These are phyloP conservation scores for Delichon dasypus DNA, from an alignment of 2,797 vertebrate genomes.

Conservation along the genomic window DNA sequence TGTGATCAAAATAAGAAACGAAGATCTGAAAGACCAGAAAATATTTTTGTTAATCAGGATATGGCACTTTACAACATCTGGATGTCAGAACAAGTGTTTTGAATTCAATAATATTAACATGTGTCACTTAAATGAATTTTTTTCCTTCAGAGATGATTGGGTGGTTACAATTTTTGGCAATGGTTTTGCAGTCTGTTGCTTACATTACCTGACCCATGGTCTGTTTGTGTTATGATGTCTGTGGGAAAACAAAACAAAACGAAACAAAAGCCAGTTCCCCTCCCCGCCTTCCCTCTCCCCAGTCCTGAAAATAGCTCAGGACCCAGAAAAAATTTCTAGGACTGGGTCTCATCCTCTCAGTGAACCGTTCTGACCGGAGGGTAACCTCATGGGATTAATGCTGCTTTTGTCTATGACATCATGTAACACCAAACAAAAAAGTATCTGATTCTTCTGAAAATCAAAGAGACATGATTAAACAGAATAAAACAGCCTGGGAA, in stretches of 20 bases:
- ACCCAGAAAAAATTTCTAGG: constrained; percentile 36
- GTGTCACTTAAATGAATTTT: constrained; percentile 70
- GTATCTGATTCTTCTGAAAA: constrained; percentile 21
- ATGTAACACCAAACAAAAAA: constrained; percentile 10
- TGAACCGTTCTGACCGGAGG: constrained; percentile 37
- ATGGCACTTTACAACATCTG: constrained; percentile 69
- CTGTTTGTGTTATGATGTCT: constrained; percentile 65
- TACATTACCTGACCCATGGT: constrained; percentile 72
- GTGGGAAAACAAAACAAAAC: constrained; percentile 68
- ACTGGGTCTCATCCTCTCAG: constrained; percentile 24
- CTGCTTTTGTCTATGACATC: constrained; percentile 39
- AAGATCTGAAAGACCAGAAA: constrained; percentile 68
- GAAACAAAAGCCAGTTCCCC: background rate
- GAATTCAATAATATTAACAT: constrained; percentile 65
- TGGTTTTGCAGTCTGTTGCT: constrained; percentile 58
- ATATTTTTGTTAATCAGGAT: constrained; percentile 64
- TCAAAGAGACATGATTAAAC: constrained; percentile 35
- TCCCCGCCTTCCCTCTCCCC: background rate
- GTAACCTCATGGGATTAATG: constrained; percentile 25
- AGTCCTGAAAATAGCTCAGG: constrained; percentile 54
- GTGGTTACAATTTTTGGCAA: constrained; percentile 68
- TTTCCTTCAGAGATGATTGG: constrained; percentile 57
- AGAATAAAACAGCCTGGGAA: constrained; percentile 22
- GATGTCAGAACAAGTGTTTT: constrained; percentile 69
- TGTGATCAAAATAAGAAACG: constrained; percentile 72